A percentile compares a stretch with the other conserved stretches of the same genome.
Evolutionary conservation across 37 sponge, comb jelly and placozoan genomes (phyloP).

Genomic region (Crambe crambe): DNA sequence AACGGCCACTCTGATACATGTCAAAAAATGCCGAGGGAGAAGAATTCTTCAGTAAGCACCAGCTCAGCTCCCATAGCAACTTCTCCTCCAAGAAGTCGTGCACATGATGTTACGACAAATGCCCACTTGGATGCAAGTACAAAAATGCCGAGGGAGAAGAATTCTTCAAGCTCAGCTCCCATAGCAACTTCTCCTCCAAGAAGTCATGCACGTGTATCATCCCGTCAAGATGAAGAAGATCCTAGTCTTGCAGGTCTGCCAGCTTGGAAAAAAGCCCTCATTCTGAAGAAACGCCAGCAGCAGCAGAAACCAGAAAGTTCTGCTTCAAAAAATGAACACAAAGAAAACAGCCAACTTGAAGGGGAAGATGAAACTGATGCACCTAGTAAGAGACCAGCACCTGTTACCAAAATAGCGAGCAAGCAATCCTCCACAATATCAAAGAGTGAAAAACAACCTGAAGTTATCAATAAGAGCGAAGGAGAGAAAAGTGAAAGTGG

Average conservation of each 20-base stretch:
- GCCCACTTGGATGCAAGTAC: not conserved
- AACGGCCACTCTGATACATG: not conserved
- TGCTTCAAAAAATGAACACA: not conserved
- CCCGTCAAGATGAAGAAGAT: conserved; percentile 20
- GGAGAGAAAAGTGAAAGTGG: not conserved
- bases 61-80: not conserved
- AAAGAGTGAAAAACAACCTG: not conserved
- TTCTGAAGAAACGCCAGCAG: conserved; percentile 3
- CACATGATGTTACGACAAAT: not conserved
- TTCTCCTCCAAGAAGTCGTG: not conserved
- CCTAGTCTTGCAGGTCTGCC: conserved; percentile 34
- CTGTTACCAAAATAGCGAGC: too few species aligned
- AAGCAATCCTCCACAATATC: not conserved
- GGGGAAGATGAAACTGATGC: not conserved
- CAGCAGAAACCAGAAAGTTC: not conserved
- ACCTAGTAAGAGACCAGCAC: not conserved
- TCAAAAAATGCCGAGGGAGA: too few species aligned
- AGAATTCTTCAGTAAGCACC: not conserved
- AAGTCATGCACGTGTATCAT: not conserved
- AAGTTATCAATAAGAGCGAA: conserved; percentile 28
- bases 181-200: not conserved
- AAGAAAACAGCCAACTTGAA: not conserved
- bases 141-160: not conserved
- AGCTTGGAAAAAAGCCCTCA: conserved; percentile 61
- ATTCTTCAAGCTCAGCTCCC: not conserved